Conservation (phyloP, 2,113 vertebrate species). For the Antigone vipio region DNA sequence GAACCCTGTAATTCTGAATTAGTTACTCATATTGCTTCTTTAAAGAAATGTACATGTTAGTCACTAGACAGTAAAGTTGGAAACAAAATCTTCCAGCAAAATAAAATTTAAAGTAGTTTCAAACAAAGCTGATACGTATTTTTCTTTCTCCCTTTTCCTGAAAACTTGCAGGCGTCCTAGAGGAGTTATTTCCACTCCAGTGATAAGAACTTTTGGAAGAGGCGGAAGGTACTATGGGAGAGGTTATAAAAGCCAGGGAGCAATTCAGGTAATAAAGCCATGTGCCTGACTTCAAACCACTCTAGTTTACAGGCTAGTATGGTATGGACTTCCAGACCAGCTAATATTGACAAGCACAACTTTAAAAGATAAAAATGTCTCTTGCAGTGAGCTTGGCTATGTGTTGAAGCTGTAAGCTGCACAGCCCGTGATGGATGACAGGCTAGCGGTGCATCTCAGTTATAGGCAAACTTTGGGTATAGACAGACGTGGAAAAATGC, state of each 20-base stretch:
- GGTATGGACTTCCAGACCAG: neutral
- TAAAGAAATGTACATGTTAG: neutral
- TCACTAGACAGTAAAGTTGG: neutral
- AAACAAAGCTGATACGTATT: neutral
- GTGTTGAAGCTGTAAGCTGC: neutral
- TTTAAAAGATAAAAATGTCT: neutral
- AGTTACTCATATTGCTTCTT: neutral
- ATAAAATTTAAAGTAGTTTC: neutral
- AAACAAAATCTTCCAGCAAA: neutral
- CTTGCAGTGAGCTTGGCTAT: neutral
- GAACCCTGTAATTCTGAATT: neutral
- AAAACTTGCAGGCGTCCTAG: conserved; percentile 79
- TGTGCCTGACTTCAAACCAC: neutral
- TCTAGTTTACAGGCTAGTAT: neutral
- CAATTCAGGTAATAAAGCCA: conserved; percentile 79
- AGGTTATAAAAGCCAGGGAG: conserved; percentile 88
- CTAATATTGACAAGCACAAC: neutral
- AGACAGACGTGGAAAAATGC: neutral
- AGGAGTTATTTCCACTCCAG: conserved; percentile 92
- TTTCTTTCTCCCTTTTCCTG: conserved; percentile 4
- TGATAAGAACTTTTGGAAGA: conserved; percentile 91
- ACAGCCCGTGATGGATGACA: neutral
- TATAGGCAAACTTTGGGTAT: neutral
- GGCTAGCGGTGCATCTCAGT: neutral
- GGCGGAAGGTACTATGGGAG: conserved; percentile 84